Evolutionary conservation across 2,888 invertebrate genomes (phyloP), one percentile per base, ranked within the genome.

Genomic region (Tetragonisca angustula): DNA sequence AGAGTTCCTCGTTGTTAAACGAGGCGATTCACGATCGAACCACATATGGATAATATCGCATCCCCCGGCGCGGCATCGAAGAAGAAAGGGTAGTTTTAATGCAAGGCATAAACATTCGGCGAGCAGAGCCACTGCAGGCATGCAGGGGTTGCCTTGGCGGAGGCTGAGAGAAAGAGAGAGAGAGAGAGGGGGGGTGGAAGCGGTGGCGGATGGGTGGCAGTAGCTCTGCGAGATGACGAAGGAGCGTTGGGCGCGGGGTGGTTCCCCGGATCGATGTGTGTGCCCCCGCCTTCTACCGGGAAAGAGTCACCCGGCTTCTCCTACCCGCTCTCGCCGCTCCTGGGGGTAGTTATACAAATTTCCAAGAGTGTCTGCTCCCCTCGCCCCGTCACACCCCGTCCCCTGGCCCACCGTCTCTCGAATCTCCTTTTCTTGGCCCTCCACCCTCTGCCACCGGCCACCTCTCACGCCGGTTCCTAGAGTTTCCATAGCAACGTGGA

Each of bases 271-370:
- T 94, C 94, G 93, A 94, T 94, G 94, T 93, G 91, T 93, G 93
- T 91, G 89, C 91, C 91, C 88, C 91, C 91, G 89, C 90, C 87
- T 87, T 87, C 81, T 83, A 73, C 79, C 74, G 82, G 69, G 82
- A 83, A 64, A 79, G 79, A 87, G 83, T 83, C 88, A 84, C 84
- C 89, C 86, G 65, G 73, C 81, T 69, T 83, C 85, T 77, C 83
- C 83, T 86, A 43, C 62, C 64, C 85, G 76, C 83, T 83, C 85
- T 83, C 91, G 89, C 52, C 54, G 32, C 91, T 92, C 91, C 91
- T 91, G 92, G 94, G 93, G 93, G 93, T 94, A 94, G 94, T 94
- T 94, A 94, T 94, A 94, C 94, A 94, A 94, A 94, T 94, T 94
- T 94, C 93, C 93, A 93, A 93, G 94, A 93, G 94, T 94, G 93